Conservation (phyloP, 2,113 vertebrate species). For the Chamaetylas fuelleborni region DNA sequence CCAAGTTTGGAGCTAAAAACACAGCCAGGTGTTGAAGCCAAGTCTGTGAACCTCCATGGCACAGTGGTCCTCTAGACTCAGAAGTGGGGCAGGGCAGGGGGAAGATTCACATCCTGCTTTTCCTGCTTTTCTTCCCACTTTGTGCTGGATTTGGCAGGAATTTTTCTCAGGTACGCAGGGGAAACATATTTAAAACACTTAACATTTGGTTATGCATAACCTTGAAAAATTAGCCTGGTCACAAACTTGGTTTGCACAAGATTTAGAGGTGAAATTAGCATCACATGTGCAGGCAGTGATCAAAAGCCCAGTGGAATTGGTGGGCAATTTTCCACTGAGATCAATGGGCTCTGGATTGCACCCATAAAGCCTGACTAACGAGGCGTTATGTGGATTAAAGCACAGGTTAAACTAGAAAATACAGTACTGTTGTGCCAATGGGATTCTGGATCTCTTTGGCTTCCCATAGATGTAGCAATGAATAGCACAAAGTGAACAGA, state of each 20-base stretch:
- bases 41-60: slow-evolving; percentile 16
- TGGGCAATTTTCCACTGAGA: slow-evolving; percentile 28
- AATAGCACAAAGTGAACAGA: background rate
- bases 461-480: background rate
- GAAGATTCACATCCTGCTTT: background rate
- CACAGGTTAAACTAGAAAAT: slow-evolving; percentile 25
- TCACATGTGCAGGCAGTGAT: background rate
- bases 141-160: background rate
- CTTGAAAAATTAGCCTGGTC: background rate
- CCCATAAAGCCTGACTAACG: slow-evolving; percentile 21
- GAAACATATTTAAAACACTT: background rate
- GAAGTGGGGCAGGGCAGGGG: background rate
- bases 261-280: slow-evolving; percentile 30
- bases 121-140: background rate
- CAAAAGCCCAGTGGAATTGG: background rate
- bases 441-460: slow-evolving; percentile 2
- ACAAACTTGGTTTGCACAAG: background rate
- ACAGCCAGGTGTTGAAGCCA: slow-evolving; percentile 14
- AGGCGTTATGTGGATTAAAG: slow-evolving; percentile 23
- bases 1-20: background rate
- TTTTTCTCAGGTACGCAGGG: background rate
- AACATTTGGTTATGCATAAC: background rate
- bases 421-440: background rate
- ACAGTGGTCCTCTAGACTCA: background rate
- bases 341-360: slow-evolving; percentile 37